Evolutionary conservation across 1,140 invertebrate genomes (phyloP).

Genomic region (Panagrolaimus sp.): DNA sequence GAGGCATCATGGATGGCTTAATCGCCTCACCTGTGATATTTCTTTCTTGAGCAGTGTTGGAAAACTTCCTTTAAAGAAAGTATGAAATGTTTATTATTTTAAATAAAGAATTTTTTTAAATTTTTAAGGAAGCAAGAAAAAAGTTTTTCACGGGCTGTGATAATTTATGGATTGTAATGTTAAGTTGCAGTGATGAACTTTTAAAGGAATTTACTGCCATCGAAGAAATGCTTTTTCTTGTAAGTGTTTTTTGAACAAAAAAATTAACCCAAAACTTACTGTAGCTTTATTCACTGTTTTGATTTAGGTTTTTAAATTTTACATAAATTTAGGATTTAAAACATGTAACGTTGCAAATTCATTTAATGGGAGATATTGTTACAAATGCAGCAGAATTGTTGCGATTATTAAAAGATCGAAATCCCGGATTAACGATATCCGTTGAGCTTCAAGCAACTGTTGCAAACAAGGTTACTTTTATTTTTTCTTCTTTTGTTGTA

Average conservation of each 20-base stretch:
- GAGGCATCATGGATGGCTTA: slow-evolving; percentile 6
- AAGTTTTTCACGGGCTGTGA: slow-evolving; percentile 23
- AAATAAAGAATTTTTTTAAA: too few species aligned
- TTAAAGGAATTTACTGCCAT: slow-evolving; percentile 14
- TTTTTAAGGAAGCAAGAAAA: slow-evolving; percentile 6
- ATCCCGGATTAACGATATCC: slow-evolving; percentile 13
- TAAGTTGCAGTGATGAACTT: slow-evolving; percentile 5
- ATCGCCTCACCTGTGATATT: slow-evolving; percentile 20
- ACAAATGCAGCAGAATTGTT: slow-evolving; percentile 19
- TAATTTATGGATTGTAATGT: slow-evolving; percentile 21
- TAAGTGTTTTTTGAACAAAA: neutral
- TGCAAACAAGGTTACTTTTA: slow-evolving; percentile 3
- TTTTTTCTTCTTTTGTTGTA: too few species aligned
- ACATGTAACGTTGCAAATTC: slow-evolving; percentile 25
- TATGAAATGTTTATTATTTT: too few species aligned
- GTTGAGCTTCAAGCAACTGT: slow-evolving; percentile 24
- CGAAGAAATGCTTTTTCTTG: slow-evolving; percentile 23
- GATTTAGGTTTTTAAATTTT: too few species aligned
- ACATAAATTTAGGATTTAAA: slow-evolving; percentile 10
- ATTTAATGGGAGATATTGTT: slow-evolving; percentile 19
- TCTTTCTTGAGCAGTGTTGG: slow-evolving; percentile 9
- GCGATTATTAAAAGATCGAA: neutral
- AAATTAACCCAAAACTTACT: too few species aligned
- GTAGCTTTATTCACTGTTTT: neutral
- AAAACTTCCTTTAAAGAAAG: too few species aligned